phyloP scores from a whole-genome alignment of 2,888 invertebrate species.

The Halictus quadricinctus region DNA sequence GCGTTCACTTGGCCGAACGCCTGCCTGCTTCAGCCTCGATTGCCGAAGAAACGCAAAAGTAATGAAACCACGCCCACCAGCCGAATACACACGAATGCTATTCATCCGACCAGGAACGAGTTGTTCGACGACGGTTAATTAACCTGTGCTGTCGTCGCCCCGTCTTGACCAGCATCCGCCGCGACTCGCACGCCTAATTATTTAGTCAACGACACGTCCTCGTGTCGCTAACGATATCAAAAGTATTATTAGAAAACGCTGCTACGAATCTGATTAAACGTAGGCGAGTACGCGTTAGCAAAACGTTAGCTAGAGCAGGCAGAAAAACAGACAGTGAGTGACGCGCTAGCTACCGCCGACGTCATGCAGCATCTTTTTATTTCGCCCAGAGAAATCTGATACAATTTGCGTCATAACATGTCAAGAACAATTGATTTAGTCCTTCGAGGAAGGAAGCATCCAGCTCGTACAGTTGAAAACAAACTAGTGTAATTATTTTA shows the following conservation, averaged over 20 bases:
- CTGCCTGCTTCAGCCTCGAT: conserved; percentile 9
- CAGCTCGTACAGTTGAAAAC: not conserved
- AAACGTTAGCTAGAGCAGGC: not conserved
- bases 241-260: conserved; percentile 1
- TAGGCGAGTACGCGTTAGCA: not conserved
- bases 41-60: conserved; percentile 22
- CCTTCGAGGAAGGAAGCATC: not conserved
- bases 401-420: not conserved
- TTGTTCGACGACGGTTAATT: conserved; percentile 40
- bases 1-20: conserved; percentile 14
- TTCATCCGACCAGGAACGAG: not conserved
- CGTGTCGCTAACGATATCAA: not conserved
- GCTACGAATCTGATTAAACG: not conserved
- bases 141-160: conserved; percentile 29
- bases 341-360: not conserved
- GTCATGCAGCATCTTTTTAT: not conserved
- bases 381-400: not conserved
- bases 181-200: conserved; percentile 2
- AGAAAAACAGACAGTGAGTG: not conserved
- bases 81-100: not conserved
- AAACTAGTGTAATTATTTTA: no score
- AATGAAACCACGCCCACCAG: conserved; percentile 2
- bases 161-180: not conserved
- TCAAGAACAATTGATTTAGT: not conserved
- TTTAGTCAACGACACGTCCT: conserved; percentile 1